Evolutionary conservation across 2,888 invertebrate genomes (phyloP).

Genomic region (Conomelus anceps): DNA sequence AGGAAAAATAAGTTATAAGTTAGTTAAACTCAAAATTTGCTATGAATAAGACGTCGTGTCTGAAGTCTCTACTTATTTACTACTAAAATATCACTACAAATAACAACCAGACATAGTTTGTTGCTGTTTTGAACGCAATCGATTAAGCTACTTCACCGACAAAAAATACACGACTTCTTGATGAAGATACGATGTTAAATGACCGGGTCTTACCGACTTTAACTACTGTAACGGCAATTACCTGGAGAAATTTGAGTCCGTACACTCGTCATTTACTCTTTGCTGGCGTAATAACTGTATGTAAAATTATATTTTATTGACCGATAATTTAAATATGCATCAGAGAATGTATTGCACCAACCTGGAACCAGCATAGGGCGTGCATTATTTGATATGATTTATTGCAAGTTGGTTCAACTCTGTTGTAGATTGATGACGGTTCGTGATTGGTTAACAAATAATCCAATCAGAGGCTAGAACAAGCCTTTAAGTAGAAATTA

Average conservation of each 20-base stretch:
- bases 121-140: neutral
- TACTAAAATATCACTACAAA: neutral
- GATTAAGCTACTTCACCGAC: neutral
- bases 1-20: too few relatives aligned
- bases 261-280: neutral
- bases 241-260: neutral
- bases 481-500: neutral
- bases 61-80: neutral
- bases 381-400: neutral
- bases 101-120: neutral
- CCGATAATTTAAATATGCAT: neutral
- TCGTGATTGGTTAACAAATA: neutral
- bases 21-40: neutral
- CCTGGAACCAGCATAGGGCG: neutral
- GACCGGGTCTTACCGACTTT: neutral
- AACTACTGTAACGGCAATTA: neutral
- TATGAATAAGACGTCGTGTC: neutral
- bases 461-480: neutral
- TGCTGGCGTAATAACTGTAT: neutral
- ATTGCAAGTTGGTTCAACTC: neutral
- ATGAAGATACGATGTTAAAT: neutral
- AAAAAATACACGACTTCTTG: neutral
- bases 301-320: neutral
- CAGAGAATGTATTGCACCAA: neutral
- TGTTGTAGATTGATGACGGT: neutral